phyloP scores from a whole-genome alignment of 37 sponge, comb jelly and placozoan genomes.

The Geodia barretti region DNA sequence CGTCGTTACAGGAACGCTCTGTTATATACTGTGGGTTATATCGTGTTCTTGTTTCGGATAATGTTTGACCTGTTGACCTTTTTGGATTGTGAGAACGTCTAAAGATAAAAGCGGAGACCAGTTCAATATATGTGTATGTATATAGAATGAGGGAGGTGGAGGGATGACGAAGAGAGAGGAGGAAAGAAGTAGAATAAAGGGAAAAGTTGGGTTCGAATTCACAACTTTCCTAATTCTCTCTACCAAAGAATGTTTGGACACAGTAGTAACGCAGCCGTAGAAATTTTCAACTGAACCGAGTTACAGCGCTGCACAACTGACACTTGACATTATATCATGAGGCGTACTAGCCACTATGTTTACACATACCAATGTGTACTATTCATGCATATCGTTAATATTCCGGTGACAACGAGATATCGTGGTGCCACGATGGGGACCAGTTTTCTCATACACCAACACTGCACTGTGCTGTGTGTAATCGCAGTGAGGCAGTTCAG shows the following conservation, averaged over 20 bases:
- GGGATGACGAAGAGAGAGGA: too few relatives aligned
- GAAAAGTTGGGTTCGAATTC: too few relatives aligned
- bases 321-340: too few relatives aligned
- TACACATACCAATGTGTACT: too few relatives aligned
- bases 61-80: conserved; percentile 94
- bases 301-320: too few relatives aligned
- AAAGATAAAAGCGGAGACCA: conserved; percentile 86
- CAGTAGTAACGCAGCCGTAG: too few relatives aligned
- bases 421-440: conserved; percentile 86
- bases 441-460: conserved; percentile 93
- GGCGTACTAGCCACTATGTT: too few relatives aligned
- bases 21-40: not conserved
- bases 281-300: too few relatives aligned
- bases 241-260: too few relatives aligned
- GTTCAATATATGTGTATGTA: conserved; percentile 84
- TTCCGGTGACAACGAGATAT: conserved; percentile 96
- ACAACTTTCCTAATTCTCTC: too few relatives aligned
- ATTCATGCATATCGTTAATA: not conserved
- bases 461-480: conserved; percentile 84
- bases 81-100: conserved; percentile 79
- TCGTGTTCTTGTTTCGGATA: not conserved
- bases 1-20: not conserved
- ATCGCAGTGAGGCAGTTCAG: conserved; percentile 83
- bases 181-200: too few relatives aligned
- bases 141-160: not conserved